Percentiles rank a stretch among this genome's conserved stretches.
Evolutionary conservation across 2,888 invertebrate genomes (phyloP).

Genomic region (Drosophila demipolita): DNA sequence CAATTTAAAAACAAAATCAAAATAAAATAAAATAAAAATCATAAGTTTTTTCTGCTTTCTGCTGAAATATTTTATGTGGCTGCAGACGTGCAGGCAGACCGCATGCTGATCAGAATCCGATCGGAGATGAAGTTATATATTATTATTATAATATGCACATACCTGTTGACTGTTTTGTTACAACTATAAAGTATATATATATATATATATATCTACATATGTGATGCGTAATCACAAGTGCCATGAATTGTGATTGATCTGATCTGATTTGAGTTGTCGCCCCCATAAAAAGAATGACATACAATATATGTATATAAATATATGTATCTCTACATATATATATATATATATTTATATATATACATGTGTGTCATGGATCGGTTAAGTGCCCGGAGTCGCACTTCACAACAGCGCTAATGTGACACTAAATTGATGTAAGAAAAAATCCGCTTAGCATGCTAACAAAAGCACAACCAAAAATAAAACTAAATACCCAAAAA

Average conservation of each 20-base stretch:
- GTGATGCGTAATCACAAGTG: slow-evolving; percentile 33
- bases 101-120: slow-evolving; percentile 21
- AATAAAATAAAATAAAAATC: slow-evolving; percentile 62
- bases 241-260: slow-evolving; percentile 23
- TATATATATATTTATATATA: background rate
- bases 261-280: slow-evolving; percentile 39
- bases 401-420: slow-evolving; percentile 72
- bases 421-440: slow-evolving; percentile 80
- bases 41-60: slow-evolving; percentile 55
- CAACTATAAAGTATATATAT: background rate
- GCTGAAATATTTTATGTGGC: slow-evolving; percentile 70
- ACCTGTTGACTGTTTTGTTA: slow-evolving; percentile 46
- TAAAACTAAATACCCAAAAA: slow-evolving; percentile 56
- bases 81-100: slow-evolving; percentile 36
- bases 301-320: background rate
- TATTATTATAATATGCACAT: slow-evolving; percentile 17
- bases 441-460: slow-evolving; percentile 73
- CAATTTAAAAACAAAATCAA: slow-evolving; percentile 22
- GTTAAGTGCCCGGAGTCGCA: slow-evolving; percentile 40
- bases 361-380: slow-evolving; percentile 14
- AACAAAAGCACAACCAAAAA: slow-evolving; percentile 68
- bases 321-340: background rate
- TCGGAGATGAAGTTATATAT: slow-evolving; percentile 32
- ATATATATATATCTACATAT: background rate
- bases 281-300: slow-evolving; percentile 33